Evolutionary conservation across 2,113 vertebrate genomes (phyloP), one percentile per base, ranked within the genome.

Genomic region (Pachycephala philippinensis): DNA sequence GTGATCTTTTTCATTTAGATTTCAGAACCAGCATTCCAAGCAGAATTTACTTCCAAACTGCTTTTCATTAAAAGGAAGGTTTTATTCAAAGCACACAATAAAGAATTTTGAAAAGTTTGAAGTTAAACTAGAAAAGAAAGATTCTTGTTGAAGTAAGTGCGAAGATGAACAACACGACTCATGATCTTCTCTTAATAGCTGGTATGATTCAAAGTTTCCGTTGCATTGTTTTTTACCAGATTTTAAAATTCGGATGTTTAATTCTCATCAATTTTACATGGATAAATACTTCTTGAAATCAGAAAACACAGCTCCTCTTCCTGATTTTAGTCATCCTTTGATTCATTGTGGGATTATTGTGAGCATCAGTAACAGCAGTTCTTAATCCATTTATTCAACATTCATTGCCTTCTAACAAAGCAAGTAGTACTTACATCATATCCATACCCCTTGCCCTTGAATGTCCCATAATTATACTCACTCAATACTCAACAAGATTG

Each of bases 61-160:
- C 24, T 89, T 82, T 79, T 87, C 30, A 69, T 94, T 91, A 89
- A 57, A 61, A 10, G n/a, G 15, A 53, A 61, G 9, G 1, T 69
- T 92, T 90, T 85, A 66, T 83, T 77, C 75, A 84, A 93, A 94
- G 15, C 11, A 44, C 17, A n/a, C 44, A 33, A 53, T 15, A 79
- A 78, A 91, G n/a, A 81, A 82, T 77, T 96, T 61, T 94, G 64
- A 96, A 93, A 66, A 85, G 77, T 33, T 76, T 94, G 87, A 95
- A 82, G 35, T 68, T 59, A 87, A 31, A 60, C 5, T 78, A 52
- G 30, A 76, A 91, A 84, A 92, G 10, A 76, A 86, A 92, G 81
- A 60, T 27, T n/a, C 13, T 80, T 66, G 30, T 53, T 89, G 60
- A 89, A 66, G 16, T 28, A 59, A 84, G 18, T 27, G 11, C 59